Base-by-base conservation (phyloP, 2,888 invertebrate genomes). In the Antitype chi region DNA sequence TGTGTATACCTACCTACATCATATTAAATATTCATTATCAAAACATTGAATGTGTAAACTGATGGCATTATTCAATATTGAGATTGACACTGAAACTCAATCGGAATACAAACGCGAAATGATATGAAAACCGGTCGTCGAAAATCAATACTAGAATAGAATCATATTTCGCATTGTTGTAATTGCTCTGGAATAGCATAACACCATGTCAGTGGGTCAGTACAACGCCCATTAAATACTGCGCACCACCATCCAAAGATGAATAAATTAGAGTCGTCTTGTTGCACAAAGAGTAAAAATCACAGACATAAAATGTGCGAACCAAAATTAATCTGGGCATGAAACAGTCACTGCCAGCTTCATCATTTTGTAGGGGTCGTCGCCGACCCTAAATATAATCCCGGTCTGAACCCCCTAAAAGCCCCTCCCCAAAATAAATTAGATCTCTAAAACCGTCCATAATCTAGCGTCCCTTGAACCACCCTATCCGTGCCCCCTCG, bases 391-490 rank as follows among this genome's bases (percentile, higher is more conserved):
- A 85, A 89, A 89, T 85, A 84, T 87, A 85, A 88, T 87, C 89
- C 89, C 87, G 81, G 81, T 62, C 76, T 69, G 83, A 87, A 81
- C 88, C 85, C 88, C 88, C 88, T 82, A 85, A 89, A 85, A 67
- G 81, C 87, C 92, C 92, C 92, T 90, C 91, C 92, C 91, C 86
- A 91, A 93, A 92, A 92, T 93, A 94, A 94, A 95, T 95, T 94
- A 92, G 92, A 94, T 93, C 92, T 91, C 90, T 90, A 90, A 91
- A 91, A 91, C 91, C 91, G 92, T 90, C 89, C 89, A 87, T 87
- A 89, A 89, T 88, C 88, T 89, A 90, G 88, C 87, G 87, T 89
- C 90, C 90, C 88, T 88, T 85, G 89, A 82, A 83, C 88, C 88
- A 83, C 91, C 93, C 93, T 91, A 90, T 88, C 84, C 85, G 82